Evolutionary conservation across 1,140 invertebrate species (phyloP), one percentile per base, ranked within the genome.

Genomic region (Zophobas morio): DNA sequence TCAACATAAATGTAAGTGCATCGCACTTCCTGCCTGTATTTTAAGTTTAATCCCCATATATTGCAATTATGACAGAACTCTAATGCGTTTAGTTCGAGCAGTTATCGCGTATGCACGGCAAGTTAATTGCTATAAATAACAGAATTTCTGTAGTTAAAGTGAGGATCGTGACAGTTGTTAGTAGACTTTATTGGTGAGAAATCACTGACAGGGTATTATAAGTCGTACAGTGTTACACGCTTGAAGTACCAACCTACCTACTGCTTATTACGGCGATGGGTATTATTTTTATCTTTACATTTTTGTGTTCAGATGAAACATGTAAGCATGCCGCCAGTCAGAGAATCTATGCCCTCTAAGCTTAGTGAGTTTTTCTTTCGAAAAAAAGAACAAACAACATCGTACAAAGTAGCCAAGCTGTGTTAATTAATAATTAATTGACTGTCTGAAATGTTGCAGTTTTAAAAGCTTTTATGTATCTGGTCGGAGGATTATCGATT

Each of bases 1-100:
- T 98, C 82, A 97, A 97, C 87, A 98, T 99, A 85, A 96, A 98
- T 88, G 96, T 98, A 88, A 92, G 92, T 86, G 82, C 6, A 54
- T 6, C 6, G 70, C 33, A 39, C 32, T 76, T 51, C 75, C 57
- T 66, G 60, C 42, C 36, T 40, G 39, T 32, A 42, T 66, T 66
- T 42, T 66, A 35, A 8, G 6, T 60, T 60, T 60, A 66, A 66
- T 42, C 60, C 39, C 39, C 60, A 42, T 46, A 66, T 42, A 42
- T 66, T 42, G 37, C 39, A 66, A 66, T 66, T 66, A 66, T 66
- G 60, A 42, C 60, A 42, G 39, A 66, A 36, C 56, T 6, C 3
- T 60, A 60, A 60, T 60, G 56, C 56, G 36, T 60, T 60, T 35
- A 60, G 56, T 60, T 3, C 33, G 36, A 60, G 56, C 36, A 33